Percentiles rank a stretch among this genome's conserved stretches.
These are phyloP conservation scores for Laterallus jamaicensis DNA, from an alignment of 2,113 vertebrate genomes.

Conservation along the genomic window DNA sequence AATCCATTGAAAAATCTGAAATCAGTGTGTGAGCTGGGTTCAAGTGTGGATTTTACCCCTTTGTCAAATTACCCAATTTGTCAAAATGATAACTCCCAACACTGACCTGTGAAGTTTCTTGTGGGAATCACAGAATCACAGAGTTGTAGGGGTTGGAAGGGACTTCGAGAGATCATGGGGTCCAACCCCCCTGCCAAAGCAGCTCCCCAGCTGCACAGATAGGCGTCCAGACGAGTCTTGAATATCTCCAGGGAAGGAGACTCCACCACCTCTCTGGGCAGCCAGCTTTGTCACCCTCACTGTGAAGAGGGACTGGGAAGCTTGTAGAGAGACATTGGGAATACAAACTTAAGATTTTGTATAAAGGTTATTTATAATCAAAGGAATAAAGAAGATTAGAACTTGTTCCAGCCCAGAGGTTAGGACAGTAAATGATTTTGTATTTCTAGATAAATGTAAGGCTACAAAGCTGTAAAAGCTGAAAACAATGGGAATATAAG, in stretches of 20 bases:
- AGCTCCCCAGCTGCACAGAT: too few relatives aligned
- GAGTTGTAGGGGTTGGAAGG: too few relatives aligned
- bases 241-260: too few relatives aligned
- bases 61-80: neutral
- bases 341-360: neutral
- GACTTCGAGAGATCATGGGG: too few relatives aligned
- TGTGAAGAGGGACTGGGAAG: neutral
- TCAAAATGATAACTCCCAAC: neutral
- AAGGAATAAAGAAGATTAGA: neutral
- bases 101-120: neutral
- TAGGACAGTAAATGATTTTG: neutral
- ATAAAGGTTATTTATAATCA: neutral
- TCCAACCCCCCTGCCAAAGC: too few relatives aligned
- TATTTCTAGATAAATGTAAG: neutral
- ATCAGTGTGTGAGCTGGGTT: neutral
- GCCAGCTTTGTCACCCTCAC: too few relatives aligned
- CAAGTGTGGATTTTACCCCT: neutral
- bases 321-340: neutral
- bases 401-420: neutral
- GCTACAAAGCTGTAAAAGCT: conserved; percentile 3
- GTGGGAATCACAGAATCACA: too few relatives aligned
- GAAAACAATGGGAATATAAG: neutral
- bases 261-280: too few relatives aligned
- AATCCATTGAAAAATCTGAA: neutral
- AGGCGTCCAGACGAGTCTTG: too few relatives aligned